Conservation (phyloP, 2,113 vertebrate genomes). For the Tamias sibiricus region DNA sequence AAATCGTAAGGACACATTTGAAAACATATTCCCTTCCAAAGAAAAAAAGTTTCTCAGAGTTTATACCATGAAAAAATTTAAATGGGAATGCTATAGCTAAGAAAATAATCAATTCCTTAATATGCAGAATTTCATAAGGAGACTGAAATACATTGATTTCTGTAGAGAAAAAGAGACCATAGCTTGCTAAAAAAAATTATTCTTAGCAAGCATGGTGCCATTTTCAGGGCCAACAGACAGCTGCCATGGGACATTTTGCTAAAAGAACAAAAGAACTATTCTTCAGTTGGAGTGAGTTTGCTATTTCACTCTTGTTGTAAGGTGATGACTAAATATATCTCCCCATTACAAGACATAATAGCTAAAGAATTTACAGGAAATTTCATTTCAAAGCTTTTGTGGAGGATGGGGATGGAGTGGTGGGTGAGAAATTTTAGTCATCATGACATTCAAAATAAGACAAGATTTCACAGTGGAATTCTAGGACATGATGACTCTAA, state of each 20-base stretch:
- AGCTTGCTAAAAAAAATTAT: not conserved
- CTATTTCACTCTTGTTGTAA: constrained; percentile 61
- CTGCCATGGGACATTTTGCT: constrained; percentile 27
- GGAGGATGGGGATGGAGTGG: constrained; percentile 13
- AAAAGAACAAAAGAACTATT: constrained; percentile 67
- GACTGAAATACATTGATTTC: not conserved
- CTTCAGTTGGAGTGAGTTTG: constrained; percentile 51
- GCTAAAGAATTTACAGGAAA: constrained; percentile 55
- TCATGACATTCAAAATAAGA: constrained; percentile 63
- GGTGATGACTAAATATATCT: constrained; percentile 74
- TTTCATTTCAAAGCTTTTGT: constrained; percentile 48
- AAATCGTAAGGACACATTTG: not conserved
- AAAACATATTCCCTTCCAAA: not conserved
- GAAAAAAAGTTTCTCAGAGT: not conserved
- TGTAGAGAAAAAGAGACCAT: not conserved
- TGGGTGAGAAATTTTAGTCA: constrained; percentile 49
- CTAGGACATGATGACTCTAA: constrained; percentile 37
- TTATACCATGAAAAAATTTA: not conserved
- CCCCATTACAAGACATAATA: constrained; percentile 57
- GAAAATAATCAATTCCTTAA: not conserved
- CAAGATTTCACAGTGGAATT: constrained; percentile 62
- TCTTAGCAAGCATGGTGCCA: not conserved
- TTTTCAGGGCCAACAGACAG: constrained; percentile 54
- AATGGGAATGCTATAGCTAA: not conserved
- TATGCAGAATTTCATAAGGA: not conserved